Evolutionary conservation across 1,140 invertebrate genomes (phyloP).

Genomic region (Drosophila mauritiana): DNA sequence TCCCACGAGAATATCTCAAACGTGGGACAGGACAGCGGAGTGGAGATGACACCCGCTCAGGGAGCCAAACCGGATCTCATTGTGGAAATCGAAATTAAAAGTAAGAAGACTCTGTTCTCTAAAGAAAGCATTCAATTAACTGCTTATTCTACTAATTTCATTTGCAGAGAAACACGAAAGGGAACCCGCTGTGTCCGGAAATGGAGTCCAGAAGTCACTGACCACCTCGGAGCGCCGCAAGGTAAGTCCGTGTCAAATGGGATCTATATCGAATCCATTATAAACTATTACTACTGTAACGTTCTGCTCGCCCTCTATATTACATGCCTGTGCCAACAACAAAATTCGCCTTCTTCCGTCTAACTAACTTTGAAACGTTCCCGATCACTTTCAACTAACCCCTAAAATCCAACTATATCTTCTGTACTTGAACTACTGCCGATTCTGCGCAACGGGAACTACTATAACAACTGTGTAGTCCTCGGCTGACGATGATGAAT

Average conservation of each 20-base stretch:
- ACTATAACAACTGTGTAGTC: constrained; percentile 58
- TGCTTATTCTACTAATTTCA: neutral
- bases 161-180: constrained; percentile 54
- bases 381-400: constrained; percentile 45
- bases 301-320: constrained; percentile 42
- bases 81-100: constrained; percentile 83
- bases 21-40: constrained; percentile 59
- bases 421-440: constrained; percentile 36
- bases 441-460: constrained; percentile 16
- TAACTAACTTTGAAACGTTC: constrained; percentile 21
- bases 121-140: neutral
- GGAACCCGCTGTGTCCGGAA: constrained; percentile 51
- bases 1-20: constrained; percentile 84
- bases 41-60: constrained; percentile 27
- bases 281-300: constrained; percentile 14
- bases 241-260: constrained; percentile 41
- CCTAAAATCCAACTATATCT: constrained; percentile 10
- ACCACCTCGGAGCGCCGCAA: constrained; percentile 91
- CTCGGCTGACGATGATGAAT: constrained; percentile 83
- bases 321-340: constrained; percentile 51
- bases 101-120: constrained; percentile 37
- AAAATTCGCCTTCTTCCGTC: constrained; percentile 52
- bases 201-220: constrained; percentile 87
- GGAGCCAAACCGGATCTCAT: constrained; percentile 76
- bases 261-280: neutral